phyloP scores from a whole-genome alignment of 2,888 invertebrate species.

The Papilio elwesi region DNA sequence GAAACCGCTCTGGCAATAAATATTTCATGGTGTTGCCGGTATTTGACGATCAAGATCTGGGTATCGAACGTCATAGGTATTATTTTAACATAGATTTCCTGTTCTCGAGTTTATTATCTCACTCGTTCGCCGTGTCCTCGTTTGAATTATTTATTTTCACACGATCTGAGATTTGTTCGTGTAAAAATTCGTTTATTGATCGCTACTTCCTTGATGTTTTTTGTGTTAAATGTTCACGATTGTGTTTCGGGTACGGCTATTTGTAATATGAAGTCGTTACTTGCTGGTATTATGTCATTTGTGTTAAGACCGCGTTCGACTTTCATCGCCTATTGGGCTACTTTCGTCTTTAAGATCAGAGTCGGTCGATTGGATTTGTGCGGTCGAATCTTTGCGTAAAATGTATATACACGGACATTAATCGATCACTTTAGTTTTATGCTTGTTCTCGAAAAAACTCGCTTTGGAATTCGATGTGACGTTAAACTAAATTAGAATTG shows the following conservation, averaged over 20 bases:
- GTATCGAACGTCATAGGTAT: constrained; percentile 30
- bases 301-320: constrained; percentile 49
- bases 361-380: constrained; percentile 48
- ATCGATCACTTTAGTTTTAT: background rate
- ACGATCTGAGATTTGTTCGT: constrained; percentile 34
- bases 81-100: constrained; percentile 35
- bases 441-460: constrained; percentile 15
- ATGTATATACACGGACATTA: constrained; percentile 19
- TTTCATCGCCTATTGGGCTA: constrained; percentile 52
- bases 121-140: constrained; percentile 34
- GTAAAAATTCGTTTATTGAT: constrained; percentile 37
- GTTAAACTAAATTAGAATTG: constrained; percentile 43
- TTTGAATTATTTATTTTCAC: constrained; percentile 38
- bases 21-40: constrained; percentile 27
- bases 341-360: constrained; percentile 51
- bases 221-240: constrained; percentile 12
- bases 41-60: constrained; percentile 32
- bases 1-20: constrained; percentile 23
- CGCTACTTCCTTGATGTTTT: constrained; percentile 34
- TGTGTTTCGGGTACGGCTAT: constrained; percentile 17
- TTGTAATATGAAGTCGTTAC: constrained; percentile 32
- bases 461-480: constrained; percentile 38
- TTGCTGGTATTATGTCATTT: constrained; percentile 49
- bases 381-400: background rate
- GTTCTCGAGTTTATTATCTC: constrained; percentile 33